These are phyloP conservation scores for Leptinotarsa rubiginosa DNA, from an alignment of 2,888 invertebrate genomes.

Conservation along the genomic window DNA sequence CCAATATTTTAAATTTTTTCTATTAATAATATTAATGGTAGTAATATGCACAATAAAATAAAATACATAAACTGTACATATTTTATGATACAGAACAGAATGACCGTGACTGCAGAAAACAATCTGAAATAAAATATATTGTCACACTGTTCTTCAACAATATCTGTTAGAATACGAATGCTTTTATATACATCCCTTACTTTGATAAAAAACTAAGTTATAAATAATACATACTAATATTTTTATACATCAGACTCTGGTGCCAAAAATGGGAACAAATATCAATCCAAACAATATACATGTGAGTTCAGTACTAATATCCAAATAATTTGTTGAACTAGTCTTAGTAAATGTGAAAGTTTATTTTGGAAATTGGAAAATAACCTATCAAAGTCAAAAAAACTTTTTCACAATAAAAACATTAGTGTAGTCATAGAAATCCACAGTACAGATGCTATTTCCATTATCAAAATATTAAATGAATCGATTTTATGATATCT, in stretches of 20 bases:
- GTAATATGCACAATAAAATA: conserved; percentile 57
- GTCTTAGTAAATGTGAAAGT: neutral
- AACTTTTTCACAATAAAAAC: no score
- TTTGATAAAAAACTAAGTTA: conserved; percentile 44
- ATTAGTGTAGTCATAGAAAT: no score
- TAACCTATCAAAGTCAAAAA: neutral
- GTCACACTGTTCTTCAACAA: conserved; percentile 48
- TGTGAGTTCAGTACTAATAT: neutral
- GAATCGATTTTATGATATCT: no score
- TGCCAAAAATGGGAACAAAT: conserved; percentile 39
- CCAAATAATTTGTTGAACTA: neutral
- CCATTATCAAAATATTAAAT: no score
- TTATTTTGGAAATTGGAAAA: neutral
- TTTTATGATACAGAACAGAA: conserved; percentile 53
- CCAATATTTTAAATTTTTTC: conserved; percentile 39
- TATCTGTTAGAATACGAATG: conserved; percentile 35
- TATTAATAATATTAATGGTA: conserved; percentile 51
- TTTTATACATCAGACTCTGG: conserved; percentile 53
- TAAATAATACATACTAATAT: conserved; percentile 47
- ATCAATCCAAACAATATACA: conserved; percentile 26
- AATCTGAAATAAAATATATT: conserved; percentile 49
- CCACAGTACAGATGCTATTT: no score
- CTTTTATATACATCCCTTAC: conserved; percentile 48
- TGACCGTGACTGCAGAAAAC: conserved; percentile 49
- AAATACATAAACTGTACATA: conserved; percentile 59